Evolutionary conservation across 2,888 invertebrate genomes (phyloP).

Genomic region (Falcaria lacertinaria): DNA sequence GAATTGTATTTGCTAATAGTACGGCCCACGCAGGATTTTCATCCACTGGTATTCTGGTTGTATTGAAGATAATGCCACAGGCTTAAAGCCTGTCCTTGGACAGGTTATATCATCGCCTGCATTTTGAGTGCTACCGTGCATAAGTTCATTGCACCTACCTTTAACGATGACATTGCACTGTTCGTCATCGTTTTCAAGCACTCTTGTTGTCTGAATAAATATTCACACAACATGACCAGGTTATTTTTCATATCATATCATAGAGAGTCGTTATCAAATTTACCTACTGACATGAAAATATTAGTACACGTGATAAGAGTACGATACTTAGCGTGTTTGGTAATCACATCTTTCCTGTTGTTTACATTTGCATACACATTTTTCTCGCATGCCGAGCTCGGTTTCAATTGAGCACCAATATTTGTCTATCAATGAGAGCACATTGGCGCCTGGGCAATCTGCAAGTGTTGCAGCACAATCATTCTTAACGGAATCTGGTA

Average conservation of each 20-base stretch:
- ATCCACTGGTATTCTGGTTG: constrained; percentile 24
- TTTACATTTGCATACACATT: constrained; percentile 21
- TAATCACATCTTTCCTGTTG: constrained; percentile 38
- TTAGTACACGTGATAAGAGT: constrained; percentile 40
- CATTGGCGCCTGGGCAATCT: constrained; percentile 51
- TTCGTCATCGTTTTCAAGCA: constrained; percentile 19
- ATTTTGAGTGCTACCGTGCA: constrained; percentile 43
- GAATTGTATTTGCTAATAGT: background rate
- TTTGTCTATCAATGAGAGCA: constrained; percentile 30
- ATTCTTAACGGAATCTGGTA: constrained; percentile 39
- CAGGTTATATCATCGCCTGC: constrained; percentile 50
- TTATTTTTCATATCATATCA: constrained; percentile 40
- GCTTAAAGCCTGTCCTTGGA: constrained; percentile 54
- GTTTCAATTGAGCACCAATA: constrained; percentile 37
- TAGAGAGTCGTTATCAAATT: constrained; percentile 48
- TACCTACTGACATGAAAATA: constrained; percentile 56
- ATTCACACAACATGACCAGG: constrained; percentile 25
- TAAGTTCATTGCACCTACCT: constrained; percentile 60
- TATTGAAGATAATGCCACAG: constrained; percentile 41
- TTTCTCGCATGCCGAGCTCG: constrained; percentile 21
- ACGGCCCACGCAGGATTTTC: background rate
- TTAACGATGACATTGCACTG: constrained; percentile 35
- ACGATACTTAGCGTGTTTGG: constrained; percentile 36
- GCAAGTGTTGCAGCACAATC: constrained; percentile 31
- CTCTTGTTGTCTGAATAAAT: too few species aligned